These are phyloP conservation scores for Lipophrys pholis DNA, from an alignment of 2,113 vertebrate species.

Conservation along the genomic window DNA sequence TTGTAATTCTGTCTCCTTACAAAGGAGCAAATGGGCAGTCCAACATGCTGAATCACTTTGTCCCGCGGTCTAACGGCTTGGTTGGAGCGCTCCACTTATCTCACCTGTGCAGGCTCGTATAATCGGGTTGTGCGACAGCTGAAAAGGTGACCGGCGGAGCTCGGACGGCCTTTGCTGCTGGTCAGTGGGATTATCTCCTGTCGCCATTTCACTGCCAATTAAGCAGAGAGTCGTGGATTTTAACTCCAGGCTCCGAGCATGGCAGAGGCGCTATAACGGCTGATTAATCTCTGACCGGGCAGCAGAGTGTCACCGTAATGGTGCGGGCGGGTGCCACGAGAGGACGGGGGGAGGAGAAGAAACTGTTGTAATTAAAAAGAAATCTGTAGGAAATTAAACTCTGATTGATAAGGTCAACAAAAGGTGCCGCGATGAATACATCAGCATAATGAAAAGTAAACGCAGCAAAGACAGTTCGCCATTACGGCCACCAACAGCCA, in stretches of 20 bases:
- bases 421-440: slow-evolving; percentile 66
- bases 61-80: neutral
- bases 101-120: slow-evolving; percentile 44
- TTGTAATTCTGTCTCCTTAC: slow-evolving; percentile 38
- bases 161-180: slow-evolving; percentile 58
- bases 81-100: slow-evolving; percentile 24
- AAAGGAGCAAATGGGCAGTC: slow-evolving; percentile 20
- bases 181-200: slow-evolving; percentile 40
- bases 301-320: slow-evolving; percentile 6
- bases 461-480: slow-evolving; percentile 37
- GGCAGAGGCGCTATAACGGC: slow-evolving; percentile 37
- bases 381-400: slow-evolving; percentile 78
- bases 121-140: slow-evolving; percentile 58
- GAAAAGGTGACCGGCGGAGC: slow-evolving; percentile 44
- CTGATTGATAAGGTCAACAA: slow-evolving; percentile 80
- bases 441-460: slow-evolving; percentile 76
- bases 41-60: slow-evolving; percentile 32
- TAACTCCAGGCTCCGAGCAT: slow-evolving; percentile 58
- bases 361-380: slow-evolving; percentile 76
- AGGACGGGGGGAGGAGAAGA: slow-evolving; percentile 38
- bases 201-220: slow-evolving; percentile 69
- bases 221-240: slow-evolving; percentile 47
- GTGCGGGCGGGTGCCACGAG: slow-evolving; percentile 1
- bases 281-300: slow-evolving; percentile 76
- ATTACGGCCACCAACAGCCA: slow-evolving; percentile 61